phyloP scores from a whole-genome alignment of 2,113 vertebrate species.

The Apteryx mantelli region DNA sequence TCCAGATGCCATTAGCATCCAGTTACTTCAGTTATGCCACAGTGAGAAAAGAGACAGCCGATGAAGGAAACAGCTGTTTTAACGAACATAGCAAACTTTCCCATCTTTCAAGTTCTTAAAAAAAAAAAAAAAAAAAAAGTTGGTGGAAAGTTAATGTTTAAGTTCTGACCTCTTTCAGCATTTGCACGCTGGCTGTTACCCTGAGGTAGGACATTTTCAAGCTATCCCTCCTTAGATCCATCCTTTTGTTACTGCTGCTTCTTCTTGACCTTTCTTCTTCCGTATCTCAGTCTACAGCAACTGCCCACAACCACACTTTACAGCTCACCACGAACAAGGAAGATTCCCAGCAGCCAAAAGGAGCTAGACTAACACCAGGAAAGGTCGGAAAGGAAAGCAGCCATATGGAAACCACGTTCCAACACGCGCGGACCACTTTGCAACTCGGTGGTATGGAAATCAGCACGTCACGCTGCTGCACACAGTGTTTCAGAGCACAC shows the following conservation, averaged over 20 bases:
- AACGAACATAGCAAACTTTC: not conserved
- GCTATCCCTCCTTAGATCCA: not conserved
- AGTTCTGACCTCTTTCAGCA: not conserved
- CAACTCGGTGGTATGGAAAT: accelerated
- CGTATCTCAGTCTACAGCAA: not conserved
- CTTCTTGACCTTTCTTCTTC: not conserved
- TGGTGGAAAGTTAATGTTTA: not conserved
- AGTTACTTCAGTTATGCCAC: not conserved
- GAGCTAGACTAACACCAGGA: accelerated
- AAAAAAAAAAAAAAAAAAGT: no score
- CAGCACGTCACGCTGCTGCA: accelerated
- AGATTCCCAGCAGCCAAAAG: not conserved
- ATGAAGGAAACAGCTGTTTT: not conserved
- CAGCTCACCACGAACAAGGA: not conserved
- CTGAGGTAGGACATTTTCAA: not conserved
- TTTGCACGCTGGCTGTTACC: not conserved
- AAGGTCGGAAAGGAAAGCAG: not conserved
- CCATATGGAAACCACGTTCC: accelerated
- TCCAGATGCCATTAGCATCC: not conserved
- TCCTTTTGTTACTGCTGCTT: accelerated
- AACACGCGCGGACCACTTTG: accelerated
- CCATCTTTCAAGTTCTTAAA: not conserved
- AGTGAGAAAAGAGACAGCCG: not conserved
- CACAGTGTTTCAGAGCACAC: not conserved
- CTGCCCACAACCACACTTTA: not conserved